Evolutionary conservation across 2,113 vertebrate species (phyloP).

Genomic region (Eubucco bourcierii): DNA sequence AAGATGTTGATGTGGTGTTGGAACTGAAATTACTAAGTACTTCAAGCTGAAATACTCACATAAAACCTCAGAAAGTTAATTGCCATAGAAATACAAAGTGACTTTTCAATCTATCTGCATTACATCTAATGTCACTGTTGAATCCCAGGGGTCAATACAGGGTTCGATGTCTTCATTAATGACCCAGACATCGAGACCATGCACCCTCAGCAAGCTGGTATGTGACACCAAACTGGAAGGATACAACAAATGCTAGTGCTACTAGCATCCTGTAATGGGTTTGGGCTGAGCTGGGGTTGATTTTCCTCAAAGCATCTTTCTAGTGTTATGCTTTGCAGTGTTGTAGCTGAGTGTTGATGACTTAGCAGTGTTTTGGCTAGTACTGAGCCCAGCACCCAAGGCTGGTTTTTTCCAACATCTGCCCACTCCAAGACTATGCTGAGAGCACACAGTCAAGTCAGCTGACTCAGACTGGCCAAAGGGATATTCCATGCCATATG

Average conservation of each 20-base stretch:
- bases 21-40: neutral
- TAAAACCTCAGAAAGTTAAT: neutral
- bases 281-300: too few relatives aligned
- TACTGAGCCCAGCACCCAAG: too few relatives aligned
- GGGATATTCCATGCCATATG: too few relatives aligned
- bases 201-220: neutral
- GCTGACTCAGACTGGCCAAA: too few relatives aligned
- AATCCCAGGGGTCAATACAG: neutral
- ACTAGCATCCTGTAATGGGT: too few relatives aligned
- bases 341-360: too few relatives aligned
- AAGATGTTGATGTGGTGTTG: neutral
- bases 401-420: too few relatives aligned
- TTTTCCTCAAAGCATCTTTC: too few relatives aligned
- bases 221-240: neutral
- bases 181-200: neutral
- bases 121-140: neutral
- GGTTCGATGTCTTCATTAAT: neutral
- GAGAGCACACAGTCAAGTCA: too few relatives aligned
- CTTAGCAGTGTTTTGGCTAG: too few relatives aligned
- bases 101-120: neutral
- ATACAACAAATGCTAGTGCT: neutral
- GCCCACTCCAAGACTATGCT: too few relatives aligned
- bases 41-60: neutral
- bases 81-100: neutral
- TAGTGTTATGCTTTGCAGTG: too few relatives aligned